Evolutionary conservation across 2,888 invertebrate genomes (phyloP).

Genomic region (Azorinus chamasolen): DNA sequence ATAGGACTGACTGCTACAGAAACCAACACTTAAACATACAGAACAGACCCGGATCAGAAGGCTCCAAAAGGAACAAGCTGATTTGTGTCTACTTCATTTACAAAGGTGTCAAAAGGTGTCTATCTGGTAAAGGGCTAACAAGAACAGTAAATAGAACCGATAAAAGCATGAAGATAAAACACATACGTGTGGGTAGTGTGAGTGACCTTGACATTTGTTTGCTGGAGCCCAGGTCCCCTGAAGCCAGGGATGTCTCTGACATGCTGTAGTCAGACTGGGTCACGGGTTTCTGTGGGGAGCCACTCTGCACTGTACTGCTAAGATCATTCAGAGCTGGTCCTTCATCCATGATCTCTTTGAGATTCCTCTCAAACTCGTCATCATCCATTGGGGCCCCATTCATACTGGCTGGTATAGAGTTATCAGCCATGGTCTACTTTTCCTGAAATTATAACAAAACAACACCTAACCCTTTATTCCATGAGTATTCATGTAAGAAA

Average conservation of each 20-base stretch:
- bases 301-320: conserved; percentile 81
- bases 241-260: conserved; percentile 7
- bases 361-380: conserved; percentile 83
- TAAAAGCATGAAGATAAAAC: too few species aligned
- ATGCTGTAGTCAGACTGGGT: conserved; percentile 65
- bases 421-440: conserved; percentile 57
- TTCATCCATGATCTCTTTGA: conserved; percentile 84
- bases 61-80: too few species aligned
- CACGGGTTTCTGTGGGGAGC: conserved; percentile 65
- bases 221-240: not conserved
- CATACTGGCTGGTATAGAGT: conserved; percentile 52
- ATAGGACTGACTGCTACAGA: too few species aligned
- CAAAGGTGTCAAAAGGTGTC: too few species aligned
- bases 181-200: conserved; percentile 16
- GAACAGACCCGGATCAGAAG: too few species aligned
- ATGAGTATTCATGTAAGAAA: too few species aligned
- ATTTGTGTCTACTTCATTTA: too few species aligned
- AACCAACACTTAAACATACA: too few species aligned
- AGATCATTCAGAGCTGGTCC: conserved; percentile 82
- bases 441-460: not conserved
- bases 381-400: conserved; percentile 75
- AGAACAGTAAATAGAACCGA: too few species aligned
- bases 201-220: conserved; percentile 48
- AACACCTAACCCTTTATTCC: too few species aligned
- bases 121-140: too few species aligned